phyloP scores from a whole-genome alignment of 2,888 invertebrate species.

The Cephalotes varians region DNA sequence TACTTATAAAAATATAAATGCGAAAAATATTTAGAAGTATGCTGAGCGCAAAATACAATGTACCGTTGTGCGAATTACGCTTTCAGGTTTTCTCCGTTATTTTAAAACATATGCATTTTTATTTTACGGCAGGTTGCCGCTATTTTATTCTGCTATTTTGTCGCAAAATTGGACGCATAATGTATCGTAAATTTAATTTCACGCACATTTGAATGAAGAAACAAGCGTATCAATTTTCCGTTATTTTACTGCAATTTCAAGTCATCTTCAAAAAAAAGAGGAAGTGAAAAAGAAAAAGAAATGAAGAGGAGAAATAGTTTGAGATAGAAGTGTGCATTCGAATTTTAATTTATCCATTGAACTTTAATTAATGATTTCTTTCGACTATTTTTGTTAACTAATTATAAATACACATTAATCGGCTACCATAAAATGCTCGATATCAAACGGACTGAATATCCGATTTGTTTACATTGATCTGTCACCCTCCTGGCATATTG shows the following conservation, averaged over 20 bases:
- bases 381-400: background rate
- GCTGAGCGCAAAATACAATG: background rate
- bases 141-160: too few relatives aligned
- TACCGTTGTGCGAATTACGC: background rate
- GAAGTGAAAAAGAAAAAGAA: too few relatives aligned
- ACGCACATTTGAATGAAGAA: background rate
- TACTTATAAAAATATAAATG: background rate
- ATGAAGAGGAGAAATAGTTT: too few relatives aligned
- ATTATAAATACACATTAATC: background rate
- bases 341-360: background rate
- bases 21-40: background rate
- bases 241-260: background rate
- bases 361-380: background rate
- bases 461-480: background rate
- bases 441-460: background rate
- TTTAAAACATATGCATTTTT: background rate
- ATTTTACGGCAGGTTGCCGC: background rate
- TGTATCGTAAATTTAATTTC: background rate
- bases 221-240: background rate
- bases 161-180: background rate
- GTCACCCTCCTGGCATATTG: slow-evolving; percentile 8
- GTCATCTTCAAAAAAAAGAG: background rate
- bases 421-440: background rate
- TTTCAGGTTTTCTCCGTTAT: slow-evolving; percentile 7
- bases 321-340: background rate